Evolutionary conservation across 2,888 invertebrate species (phyloP), one percentile per base, ranked within the genome.

Genomic region (Lasioglossum morio): DNA sequence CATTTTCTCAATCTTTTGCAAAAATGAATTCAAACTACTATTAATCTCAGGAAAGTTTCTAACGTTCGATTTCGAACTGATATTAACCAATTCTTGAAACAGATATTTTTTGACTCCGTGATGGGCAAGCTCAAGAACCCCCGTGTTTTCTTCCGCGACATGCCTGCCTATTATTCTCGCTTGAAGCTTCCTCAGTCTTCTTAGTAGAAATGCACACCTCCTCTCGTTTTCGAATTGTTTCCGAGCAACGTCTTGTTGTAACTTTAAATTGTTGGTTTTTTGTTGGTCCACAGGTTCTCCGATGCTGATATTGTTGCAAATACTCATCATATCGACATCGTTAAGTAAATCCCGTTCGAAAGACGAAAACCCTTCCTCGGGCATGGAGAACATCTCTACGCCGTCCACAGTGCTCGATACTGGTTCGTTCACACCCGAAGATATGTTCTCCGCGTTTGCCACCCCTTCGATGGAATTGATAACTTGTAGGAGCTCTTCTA

Each of bases 171-270:
- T 96, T 57, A 97, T 96, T 78, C 97, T 96, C 0, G 97, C 96
- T 94, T 98, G 98, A 40, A 98, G 95, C 93, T 98, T 98, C 23
- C 97, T 96, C 84, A 98, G 95, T 87, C 98, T 96, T 89, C 98
- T 96, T 91, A 97, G 94, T 78, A 98, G 95, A 93, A 97, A 97
- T 75, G 98, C 97, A 91, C 97, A 96, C 88, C 97, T 96, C 63
- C 97, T 96, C 92, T 97, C 97, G 79, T 97, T 96, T 81, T 97
- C 96, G 76, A 96, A 96, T 92, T 97, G 97, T 85, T 95, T 96
- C 81, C 95, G 94, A 16, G 91, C 91, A 5, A 93, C 91, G 19
- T 93, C 93, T 76, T 94, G 94, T 40, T 93, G 92, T n/a, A 87
- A 82, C 43, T 88, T 88, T 19, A 93, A 83, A 79, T 87, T 93